Evolutionary conservation across 1,140 invertebrate species (phyloP), one percentile per base, ranked within the genome.

Genomic region (Caenorhabditis elegans): DNA sequence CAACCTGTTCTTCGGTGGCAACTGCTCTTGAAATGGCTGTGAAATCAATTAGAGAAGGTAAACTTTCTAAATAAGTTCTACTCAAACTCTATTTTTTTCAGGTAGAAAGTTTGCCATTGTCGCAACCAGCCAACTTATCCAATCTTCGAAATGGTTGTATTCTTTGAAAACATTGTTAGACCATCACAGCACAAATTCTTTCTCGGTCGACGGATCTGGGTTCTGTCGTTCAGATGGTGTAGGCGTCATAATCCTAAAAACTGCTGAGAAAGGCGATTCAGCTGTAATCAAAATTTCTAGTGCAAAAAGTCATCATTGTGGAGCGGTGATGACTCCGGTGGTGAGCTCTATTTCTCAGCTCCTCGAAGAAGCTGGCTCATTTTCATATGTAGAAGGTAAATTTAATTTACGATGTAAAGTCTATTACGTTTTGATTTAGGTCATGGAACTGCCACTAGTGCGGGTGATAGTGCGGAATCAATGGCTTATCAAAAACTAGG

Each of bases 201-300:
- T 79, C 13, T 43, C 60, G 8, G 34, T 80, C 4, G 79, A 80
- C 28, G 55, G 39, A 4, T 24, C 60, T 3, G 60, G 60, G 15
- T 70, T 70, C 8, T 70, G 55, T 46, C 34, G 51, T 2, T 80
- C 79, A 17, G 79, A 80, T 46, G 79, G 79, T n/a, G 55, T 80
- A 11, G 82, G 82, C 4, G 36, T 79, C 17, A 36, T 83, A 8
- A 83, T 83, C 51, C 43, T 83, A 8, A 83, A 79, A 53, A 46
- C 55, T 43, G 22, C 55, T 17, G 49, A 79, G n/a, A 10, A 53
- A 28, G 26, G 22, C 0, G 78, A 79, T 17, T 55, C 34, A 11
- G 36, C 78, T 17, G 3, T 65, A 3, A 53, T 79, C 15, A 13
- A 24, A 26, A 43, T 79, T n/a, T 53, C 51, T 5, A 11, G 36